Conservation (phyloP, 2,888 invertebrate genomes). For the Gordius sp. region DNA sequence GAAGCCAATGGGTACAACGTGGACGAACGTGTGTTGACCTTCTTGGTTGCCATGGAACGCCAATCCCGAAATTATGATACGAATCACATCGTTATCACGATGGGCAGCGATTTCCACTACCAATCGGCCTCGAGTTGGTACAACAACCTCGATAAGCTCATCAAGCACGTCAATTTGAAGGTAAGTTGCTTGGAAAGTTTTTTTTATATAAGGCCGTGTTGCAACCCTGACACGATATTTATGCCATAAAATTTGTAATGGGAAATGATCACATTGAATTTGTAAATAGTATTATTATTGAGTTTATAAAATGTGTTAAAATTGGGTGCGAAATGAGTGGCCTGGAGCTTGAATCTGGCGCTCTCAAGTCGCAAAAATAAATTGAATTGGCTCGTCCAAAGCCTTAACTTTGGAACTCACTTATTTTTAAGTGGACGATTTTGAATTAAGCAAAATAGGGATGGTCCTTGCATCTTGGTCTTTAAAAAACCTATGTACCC, state of each 20-base stretch:
- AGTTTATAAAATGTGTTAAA: no score
- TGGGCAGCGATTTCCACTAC: conserved; percentile 73
- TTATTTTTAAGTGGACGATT: no score
- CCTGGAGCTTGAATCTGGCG: no score
- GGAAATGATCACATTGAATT: neutral
- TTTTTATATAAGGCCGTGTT: neutral
- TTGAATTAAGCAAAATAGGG: no score
- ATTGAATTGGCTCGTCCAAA: no score
- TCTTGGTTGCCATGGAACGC: conserved; percentile 24
- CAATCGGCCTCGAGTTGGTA: conserved; percentile 53
- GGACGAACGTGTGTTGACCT: conserved; percentile 33
- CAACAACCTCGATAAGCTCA: conserved; percentile 55
- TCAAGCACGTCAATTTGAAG: conserved; percentile 40
- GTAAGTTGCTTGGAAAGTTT: conserved; percentile 23
- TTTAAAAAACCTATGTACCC: no score
- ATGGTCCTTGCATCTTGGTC: no score
- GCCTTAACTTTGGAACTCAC: no score
- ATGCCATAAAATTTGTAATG: neutral
- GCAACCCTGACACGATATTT: neutral
- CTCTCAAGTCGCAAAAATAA: no score
- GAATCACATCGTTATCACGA: conserved; percentile 49
- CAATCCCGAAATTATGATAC: conserved; percentile 36
- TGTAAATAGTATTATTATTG: conserved; percentile 1
- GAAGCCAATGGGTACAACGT: conserved; percentile 43
- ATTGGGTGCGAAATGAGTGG: no score